Evolutionary conservation across 2,888 invertebrate species (phyloP).

Genomic region (Polyploca ridens): DNA sequence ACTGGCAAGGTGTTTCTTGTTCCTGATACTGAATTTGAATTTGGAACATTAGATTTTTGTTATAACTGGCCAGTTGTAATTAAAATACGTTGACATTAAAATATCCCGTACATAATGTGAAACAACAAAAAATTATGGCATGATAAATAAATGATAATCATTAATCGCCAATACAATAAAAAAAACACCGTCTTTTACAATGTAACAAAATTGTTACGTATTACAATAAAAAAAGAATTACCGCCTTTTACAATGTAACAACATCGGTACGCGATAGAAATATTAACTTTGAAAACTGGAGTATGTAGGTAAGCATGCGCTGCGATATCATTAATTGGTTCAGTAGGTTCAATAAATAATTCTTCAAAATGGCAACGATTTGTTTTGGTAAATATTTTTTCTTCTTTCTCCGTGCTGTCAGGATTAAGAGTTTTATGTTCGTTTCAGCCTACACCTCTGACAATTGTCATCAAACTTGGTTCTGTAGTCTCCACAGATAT

Average conservation of each 20-base stretch:
- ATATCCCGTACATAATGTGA: no score
- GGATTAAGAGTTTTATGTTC: no score
- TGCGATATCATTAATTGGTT: no score
- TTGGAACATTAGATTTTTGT: slow-evolving; percentile 57
- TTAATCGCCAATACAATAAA: not conserved
- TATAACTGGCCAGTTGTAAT: slow-evolving; percentile 22
- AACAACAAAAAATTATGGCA: not conserved
- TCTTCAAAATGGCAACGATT: no score
- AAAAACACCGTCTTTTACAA: not conserved
- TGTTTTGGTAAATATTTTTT: no score
- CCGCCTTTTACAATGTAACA: no score
- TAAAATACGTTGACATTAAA: no score
- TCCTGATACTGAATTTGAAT: slow-evolving; percentile 45
- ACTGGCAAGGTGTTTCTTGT: slow-evolving; percentile 61
- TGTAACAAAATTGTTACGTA: not conserved
- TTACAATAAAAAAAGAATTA: not conserved
- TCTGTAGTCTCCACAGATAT: no score
- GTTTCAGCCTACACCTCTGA: no score
- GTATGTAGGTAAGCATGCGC: not conserved
- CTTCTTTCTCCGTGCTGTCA: no score
- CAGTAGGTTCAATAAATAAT: not conserved
- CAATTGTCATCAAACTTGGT: no score
- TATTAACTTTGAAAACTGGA: not conserved
- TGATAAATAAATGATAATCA: not conserved
- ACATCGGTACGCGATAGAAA: no score